Evolutionary conservation across 2,888 invertebrate species (phyloP), one percentile per base, ranked within the genome.

Genomic region (Autographa gamma): DNA sequence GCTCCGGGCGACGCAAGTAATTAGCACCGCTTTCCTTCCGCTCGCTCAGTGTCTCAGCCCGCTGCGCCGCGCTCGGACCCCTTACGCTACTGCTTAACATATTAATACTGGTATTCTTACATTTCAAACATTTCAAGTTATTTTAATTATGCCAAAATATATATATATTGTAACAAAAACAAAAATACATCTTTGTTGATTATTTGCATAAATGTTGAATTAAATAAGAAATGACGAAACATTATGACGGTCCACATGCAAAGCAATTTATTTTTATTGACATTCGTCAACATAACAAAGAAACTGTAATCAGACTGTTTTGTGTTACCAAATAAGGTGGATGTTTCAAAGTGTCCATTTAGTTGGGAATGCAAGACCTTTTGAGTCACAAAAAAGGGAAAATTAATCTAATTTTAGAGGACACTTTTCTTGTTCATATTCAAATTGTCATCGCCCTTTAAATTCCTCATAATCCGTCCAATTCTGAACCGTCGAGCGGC

Each of bases 391-490:
- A 81, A 83, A 80, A 77, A 70, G 81, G 86, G 84, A 89, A 90
- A 91, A 91, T 88, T 86, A 82, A 83, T 92, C 88, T 90, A 90
- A 93, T 93, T 92, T 92, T 86, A 89, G 84, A 88, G 90, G 89
- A 91, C 86, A 89, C 91, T 90, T 92, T 90, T 91, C 89, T 91
- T 92, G 90, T 92, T 93, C 93, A 93, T 93, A 94, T 93, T 94
- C 93, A 94, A 95, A 94, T 95, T 92, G 95, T 93, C 94, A 93
- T 94, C 93, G 93, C 90, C 89, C 90, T 93, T 92, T 93, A 93
- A 95, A 95, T 93, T 94, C 94, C 93, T 94, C 94, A 93, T 95
- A 95, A 95, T 95, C 95, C 95, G 90, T 92, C 93, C 95, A 95
- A 95, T 95, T 94, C 92, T 93, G 92, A 93, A 92, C 90, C 91